Base-by-base conservation (phyloP, 2,888 invertebrate genomes). In the Charanyca ferruginea region DNA sequence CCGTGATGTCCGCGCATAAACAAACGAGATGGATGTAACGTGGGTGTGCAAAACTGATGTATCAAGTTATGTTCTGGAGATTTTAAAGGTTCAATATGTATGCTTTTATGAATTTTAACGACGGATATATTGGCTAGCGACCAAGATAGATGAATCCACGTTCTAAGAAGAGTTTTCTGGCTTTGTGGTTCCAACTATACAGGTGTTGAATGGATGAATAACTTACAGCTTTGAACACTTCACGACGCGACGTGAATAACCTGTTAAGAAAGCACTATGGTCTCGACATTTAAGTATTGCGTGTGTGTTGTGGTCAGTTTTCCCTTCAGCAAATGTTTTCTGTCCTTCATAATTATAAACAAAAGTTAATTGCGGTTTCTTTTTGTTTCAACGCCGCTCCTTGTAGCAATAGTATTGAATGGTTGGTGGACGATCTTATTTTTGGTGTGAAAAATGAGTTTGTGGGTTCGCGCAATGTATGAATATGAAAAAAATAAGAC, bases 1-100 rank as follows among this genome's bases (percentile, higher is more conserved):
- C 47, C 38, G 35, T 41, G 54, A 61, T 78, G 73, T 55, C 73
- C 66, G 75, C 75, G 73, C 74, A 73, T 73, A 66, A 73, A 74
- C 78, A 66, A 35, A 23, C 66, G 66, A 57, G 51, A 45, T 54
- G 35, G 22, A 62, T 73, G 38, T 48, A 51, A 48, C 47, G 57
- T 49, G 57, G 28, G 48, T 49, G 48, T 59, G 49, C 66, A 47
- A 11, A 58, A 58, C n/a, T 42, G 35, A 44, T 49, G 20, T 41
- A 41, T 52, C n/a, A 5, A 22, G 44, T 20, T 42, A 54, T 66
- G 60, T 45, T 48, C 44, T 22, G n/a, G 22, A 32, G 35, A 23
- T 55, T 38, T 23, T 28, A 28, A 42, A 51, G 35, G 20, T 7
- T 2, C 13, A 44, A 20, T 23, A 4, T 16, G 53, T 66, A 18